phyloP scores from a whole-genome alignment of 2,113 vertebrate genomes.

The Lanius ludovicianus region DNA sequence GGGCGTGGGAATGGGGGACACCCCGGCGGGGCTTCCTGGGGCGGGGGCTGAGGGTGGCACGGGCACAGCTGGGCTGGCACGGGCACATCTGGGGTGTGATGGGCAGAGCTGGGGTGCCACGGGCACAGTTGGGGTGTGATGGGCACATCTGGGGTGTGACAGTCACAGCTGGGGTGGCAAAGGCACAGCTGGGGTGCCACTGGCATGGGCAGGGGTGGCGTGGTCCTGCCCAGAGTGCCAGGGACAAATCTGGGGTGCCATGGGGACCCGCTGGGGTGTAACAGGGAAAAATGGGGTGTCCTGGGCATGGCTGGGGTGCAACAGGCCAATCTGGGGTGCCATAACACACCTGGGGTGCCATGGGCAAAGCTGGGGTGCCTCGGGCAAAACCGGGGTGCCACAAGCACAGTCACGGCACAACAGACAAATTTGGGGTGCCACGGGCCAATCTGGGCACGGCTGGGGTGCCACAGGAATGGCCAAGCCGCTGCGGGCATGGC shows the following conservation, averaged over 20 bases:
- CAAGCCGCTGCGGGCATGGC: not conserved
- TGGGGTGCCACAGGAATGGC: fast-evolving
- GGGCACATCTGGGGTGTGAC: fast-evolving
- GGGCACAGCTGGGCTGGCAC: not conserved
- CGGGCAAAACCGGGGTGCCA: not conserved
- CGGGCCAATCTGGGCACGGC: fast-evolving
- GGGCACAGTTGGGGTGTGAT: fast-evolving
- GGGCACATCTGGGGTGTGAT: not conserved
- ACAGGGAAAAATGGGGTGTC: not conserved
- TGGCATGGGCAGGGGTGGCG: too few species aligned
- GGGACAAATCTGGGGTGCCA: too few species aligned
- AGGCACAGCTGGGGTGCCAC: not conserved
- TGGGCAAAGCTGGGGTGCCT: fast-evolving
- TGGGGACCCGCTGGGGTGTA: not conserved
- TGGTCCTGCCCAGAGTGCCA: too few species aligned
- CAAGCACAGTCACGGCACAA: fast-evolving
- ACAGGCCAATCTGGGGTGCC: not conserved
- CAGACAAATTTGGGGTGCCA: not conserved
- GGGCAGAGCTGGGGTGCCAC: too few species aligned
- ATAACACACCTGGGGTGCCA: fast-evolving
- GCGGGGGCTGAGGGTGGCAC: not conserved
- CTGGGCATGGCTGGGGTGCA: fast-evolving
- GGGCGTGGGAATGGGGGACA: constrained; percentile 1
- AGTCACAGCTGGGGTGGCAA: fast-evolving
- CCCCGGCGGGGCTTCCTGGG: not conserved